A percentile compares a stretch with the other conserved stretches of the same genome.
These are phyloP conservation scores for Sturnus vulgaris DNA, from an alignment of 2,113 vertebrate genomes.

Conservation along the genomic window DNA sequence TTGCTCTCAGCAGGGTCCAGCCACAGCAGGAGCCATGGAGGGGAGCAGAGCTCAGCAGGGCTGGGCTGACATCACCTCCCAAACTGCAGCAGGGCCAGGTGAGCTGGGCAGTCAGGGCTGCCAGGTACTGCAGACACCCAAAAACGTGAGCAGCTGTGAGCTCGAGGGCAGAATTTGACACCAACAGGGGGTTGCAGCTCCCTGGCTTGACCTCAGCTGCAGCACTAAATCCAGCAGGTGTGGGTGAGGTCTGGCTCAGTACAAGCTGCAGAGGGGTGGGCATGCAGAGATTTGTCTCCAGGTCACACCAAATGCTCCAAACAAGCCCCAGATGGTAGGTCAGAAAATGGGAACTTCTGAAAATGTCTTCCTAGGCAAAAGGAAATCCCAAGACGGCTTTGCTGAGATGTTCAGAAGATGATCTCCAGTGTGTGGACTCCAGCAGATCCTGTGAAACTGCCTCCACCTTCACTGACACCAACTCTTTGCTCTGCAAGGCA, in stretches of 20 bases:
- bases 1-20: background rate
- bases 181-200: background rate
- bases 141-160: background rate
- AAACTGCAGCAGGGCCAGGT: background rate
- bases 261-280: background rate
- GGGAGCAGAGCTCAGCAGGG: background rate
- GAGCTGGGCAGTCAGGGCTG: background rate
- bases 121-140: background rate
- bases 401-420: background rate
- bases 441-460: background rate
- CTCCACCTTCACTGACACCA: background rate
- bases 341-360: background rate
- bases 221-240: background rate
- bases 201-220: background rate
- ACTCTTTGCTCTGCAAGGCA: background rate
- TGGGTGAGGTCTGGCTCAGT: background rate
- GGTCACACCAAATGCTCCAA: background rate
- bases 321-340: fast-evolving
- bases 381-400: background rate
- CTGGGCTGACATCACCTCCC: background rate
- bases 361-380: background rate
- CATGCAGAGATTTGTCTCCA: background rate
- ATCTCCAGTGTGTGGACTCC: background rate
- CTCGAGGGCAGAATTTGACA: background rate
- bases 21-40: fast-evolving